Base-by-base conservation (phyloP, 2,113 vertebrate species). In the Neolamprologus toae region DNA sequence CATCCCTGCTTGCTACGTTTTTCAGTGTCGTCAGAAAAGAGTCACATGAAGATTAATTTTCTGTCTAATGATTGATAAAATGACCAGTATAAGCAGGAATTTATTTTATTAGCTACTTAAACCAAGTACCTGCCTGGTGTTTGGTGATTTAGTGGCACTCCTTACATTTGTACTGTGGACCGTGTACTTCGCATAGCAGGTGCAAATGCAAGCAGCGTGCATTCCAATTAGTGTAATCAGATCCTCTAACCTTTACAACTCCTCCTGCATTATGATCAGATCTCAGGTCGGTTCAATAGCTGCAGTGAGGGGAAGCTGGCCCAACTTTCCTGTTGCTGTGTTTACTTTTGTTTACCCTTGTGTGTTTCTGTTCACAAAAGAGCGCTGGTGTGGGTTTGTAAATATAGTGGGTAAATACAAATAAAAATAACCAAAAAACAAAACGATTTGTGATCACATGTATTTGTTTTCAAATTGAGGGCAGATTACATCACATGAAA, bases 401-500 rank as follows among this genome's bases (percentile, higher is more conserved):
- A 51, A 81, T 45, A 68, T 21, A 21, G 42, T 55, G 26, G 55
- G 59, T 85, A 81, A 86, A 93, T 91, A 78, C 68, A 59, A 31
- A 51, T 51, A 51, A 13, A 76, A 40, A 76, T 35, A 68, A 13
- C 33, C 19, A 0, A 5, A 37, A n/a, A 51, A 33, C 11, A 47
- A 40, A 76, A 68, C n/a, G 55, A 63, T 87, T 21, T 63, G 81
- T 80, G 86, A 92, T 86, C 80, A 86, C 82, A 84, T 81, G 78
- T 61, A 33, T 92, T 93, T 93, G 88, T 93, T 93, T 93, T 93
- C 76, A 88, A 90, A 94, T 80, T 81, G 90, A 93, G 93, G 93
- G 89, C 89, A 92, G 90, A 54, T 95, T 95, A 92, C 88, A 94
- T 95, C 92, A 94, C 85, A 92, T 78, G 81, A 84, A 91, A 90